Base-by-base conservation (phyloP, 1,140 invertebrate genomes). In the Helicoverpa armigera region DNA sequence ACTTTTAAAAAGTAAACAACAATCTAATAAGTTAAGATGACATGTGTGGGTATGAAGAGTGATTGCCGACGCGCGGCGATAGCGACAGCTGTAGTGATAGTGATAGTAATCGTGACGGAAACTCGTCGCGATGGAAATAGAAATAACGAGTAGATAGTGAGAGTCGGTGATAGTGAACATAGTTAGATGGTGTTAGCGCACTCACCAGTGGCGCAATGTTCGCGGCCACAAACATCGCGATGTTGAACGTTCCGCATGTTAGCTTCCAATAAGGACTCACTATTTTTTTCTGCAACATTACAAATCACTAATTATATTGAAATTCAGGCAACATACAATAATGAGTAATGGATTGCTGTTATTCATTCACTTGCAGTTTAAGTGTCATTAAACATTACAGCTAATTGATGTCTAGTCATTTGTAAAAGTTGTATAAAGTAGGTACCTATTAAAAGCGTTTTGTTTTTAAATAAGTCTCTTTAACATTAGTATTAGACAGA, bases 211-310 rank as follows among this genome's bases (percentile, higher is more conserved):
- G 91, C 43, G 89, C 87, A 73, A 92, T 84, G 61, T 94, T 94
- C n/a, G 91, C 88, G 12, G 90, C 88, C 10, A 91, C 87, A 60
- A 94, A 93, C 85, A 94, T 91, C 3, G 84, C 77, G 65, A 94
- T 90, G 80, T 94, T 94, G 80, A 94, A 93, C 12, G 86, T 83
- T 23, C 91, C 91, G 76, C 91, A 93, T 16, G 87, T 87, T 35
- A 94, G 83, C 80, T 93, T 94, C 91, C 90, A 94, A 23, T 87
- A 88, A 12, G 91, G 92, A 48, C 86, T 90, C 31, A 94, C 85
- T 2, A 86, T 77, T 60, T 88, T 93, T 86, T 92, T 93, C 93
- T 94, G 88, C 79, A 94, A 88, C 5, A 63, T 29, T 88, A 78
- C 67, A 72, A 84, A 65, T 43, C 35, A 43, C 35, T 29, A 54